phyloP scores from a whole-genome alignment of 2,888 invertebrate species.

The Scaptodrosophila latifasciaeformis region DNA sequence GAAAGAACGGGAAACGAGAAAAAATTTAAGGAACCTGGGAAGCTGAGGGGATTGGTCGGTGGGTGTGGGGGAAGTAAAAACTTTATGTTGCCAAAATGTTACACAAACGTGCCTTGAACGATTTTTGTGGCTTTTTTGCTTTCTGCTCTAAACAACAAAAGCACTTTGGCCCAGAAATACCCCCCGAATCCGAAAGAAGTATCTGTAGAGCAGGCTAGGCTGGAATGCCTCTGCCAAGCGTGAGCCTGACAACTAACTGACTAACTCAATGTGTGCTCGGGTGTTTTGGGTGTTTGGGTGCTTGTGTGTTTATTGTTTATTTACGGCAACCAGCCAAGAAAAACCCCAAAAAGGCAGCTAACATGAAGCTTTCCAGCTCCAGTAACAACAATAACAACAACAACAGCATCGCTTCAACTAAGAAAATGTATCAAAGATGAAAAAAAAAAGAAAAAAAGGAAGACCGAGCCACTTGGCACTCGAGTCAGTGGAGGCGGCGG shows the following conservation, averaged over 20 bases:
- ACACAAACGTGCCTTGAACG: slow-evolving; percentile 60
- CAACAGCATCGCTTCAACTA: no score
- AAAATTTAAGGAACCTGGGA: no score
- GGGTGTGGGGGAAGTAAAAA: no score
- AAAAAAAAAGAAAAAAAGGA: slow-evolving; percentile 23
- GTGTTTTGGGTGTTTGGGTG: background rate
- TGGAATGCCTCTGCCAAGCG: no score
- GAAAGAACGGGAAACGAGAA: no score
- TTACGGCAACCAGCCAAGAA: slow-evolving; percentile 66
- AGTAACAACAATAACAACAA: no score
- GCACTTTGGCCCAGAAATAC: slow-evolving; percentile 43
- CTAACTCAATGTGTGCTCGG: slow-evolving; percentile 9
- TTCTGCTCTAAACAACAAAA: slow-evolving; percentile 62
- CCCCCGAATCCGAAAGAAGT: no score
- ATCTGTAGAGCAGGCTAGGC: no score
- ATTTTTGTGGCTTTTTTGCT: slow-evolving; percentile 69
- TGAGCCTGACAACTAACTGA: background rate
- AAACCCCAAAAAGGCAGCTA: slow-evolving; percentile 64
- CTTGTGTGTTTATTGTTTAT: slow-evolving; percentile 61
- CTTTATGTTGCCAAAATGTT: slow-evolving; percentile 32
- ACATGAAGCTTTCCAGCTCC: slow-evolving; percentile 59
- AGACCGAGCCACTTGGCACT: slow-evolving; percentile 20
- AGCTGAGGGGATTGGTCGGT: no score
- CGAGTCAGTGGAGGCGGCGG: slow-evolving; percentile 4
- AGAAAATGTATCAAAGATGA: slow-evolving; percentile 44